Percentiles rank a stretch among this genome's conserved stretches.
Conservation (phyloP, 1,140 invertebrate species). For the Hormaphis cornu region DNA sequence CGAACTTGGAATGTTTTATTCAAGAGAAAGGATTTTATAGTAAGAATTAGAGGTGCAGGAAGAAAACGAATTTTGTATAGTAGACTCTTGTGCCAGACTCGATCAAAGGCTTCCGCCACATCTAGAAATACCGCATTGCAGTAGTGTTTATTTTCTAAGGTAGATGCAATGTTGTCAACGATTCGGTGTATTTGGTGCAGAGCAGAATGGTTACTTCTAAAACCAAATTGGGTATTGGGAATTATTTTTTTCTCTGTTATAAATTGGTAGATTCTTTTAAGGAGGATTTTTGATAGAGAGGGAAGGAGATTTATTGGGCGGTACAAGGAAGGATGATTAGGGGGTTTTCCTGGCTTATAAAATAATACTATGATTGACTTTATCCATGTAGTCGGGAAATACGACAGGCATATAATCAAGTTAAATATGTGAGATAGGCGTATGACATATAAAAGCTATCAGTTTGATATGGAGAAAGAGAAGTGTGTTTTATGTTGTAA, state of each 20-base stretch:
- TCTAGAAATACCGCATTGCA: slow-evolving; percentile 36
- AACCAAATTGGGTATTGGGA: slow-evolving; percentile 41
- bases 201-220: slow-evolving; percentile 39
- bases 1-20: background rate
- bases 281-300: background rate
- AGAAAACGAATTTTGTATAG: slow-evolving; percentile 10
- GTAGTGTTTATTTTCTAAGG: slow-evolving; percentile 33
- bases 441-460: background rate
- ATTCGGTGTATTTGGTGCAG: slow-evolving; percentile 37
- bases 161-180: slow-evolving; percentile 21
- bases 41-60: background rate
- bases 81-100: slow-evolving; percentile 40
- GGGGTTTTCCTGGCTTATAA: slow-evolving; percentile 38
- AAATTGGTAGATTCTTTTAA: background rate
- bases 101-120: slow-evolving; percentile 37
- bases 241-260: slow-evolving; percentile 33
- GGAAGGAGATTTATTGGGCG: background rate
- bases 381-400: slow-evolving; percentile 38
- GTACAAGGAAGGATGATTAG: slow-evolving; percentile 35
- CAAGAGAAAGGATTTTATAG: background rate
- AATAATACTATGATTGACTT: slow-evolving; percentile 40
- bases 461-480: background rate
- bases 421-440: background rate
- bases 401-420: background rate
- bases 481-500: background rate